Evolutionary conservation across 2,888 invertebrate genomes (phyloP), one percentile per base, ranked within the genome.

Genomic region (Dryadula phaetusa): DNA sequence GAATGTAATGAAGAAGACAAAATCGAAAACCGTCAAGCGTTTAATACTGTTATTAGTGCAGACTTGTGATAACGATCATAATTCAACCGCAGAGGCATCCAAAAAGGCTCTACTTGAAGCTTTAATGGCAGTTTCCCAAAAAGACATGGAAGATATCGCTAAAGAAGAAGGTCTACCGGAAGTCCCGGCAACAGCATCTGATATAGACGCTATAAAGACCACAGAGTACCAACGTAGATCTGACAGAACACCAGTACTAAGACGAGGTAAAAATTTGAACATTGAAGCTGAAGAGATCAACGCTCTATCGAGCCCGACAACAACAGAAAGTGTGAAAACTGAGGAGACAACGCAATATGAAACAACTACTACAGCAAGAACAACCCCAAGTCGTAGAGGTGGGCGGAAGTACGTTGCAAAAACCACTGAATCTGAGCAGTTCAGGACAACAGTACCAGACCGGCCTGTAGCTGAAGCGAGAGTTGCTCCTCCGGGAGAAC

Each of bases 1-100:
- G 93, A 94, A 95, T 70, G 96, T 96, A 44, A 97, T 97, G 97
- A 95, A 96, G 78, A 96, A 96, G 80, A 97, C 97, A 0, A 95
- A 94, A 74, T 96, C 97, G 74, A 95, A 95, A 66, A 95, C 96
- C 0, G 96, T 96, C 0, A 93, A 95, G 60, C 93, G 96, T 72
- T 87, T 97, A 34, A 95, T 97, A 66, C 86, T 97, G 34, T 84
- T 97, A 28, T 86, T 97, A 68, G 96, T 97, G 20, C 96, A 96
- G 77, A 96, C 96, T 66, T 97, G 96, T 79, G 95, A 95, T 75
- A 95, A 95, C 61, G 94, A 95, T 76, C 95, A 95, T 77, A 95
- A 95, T 76, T 94, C 94, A 63, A 96, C 95, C 0, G 93, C 95
- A 71, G 95, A 96, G 75, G 94, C 95, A 65, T 95, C 96, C 4